These are phyloP conservation scores for Trichoplax adhaerens DNA, from an alignment of 37 sponge, comb jelly and placozoan genomes.

Conservation along the genomic window DNA sequence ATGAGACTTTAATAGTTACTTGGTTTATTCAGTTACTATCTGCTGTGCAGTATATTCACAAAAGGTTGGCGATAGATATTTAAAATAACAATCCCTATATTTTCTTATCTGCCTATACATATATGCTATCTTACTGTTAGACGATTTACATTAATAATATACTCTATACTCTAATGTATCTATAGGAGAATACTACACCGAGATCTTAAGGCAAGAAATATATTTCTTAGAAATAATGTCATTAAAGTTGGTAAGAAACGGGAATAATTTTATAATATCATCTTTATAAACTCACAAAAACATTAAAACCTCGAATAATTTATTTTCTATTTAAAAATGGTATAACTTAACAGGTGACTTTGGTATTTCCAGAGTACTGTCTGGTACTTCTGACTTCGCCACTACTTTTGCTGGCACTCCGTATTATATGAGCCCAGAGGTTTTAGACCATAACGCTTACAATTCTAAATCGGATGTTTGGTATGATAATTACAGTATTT, in stretches of 20 bases:
- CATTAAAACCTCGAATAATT: constrained; percentile 2
- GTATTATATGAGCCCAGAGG: constrained; percentile 99
- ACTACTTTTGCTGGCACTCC: constrained; percentile 96
- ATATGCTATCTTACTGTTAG: neutral
- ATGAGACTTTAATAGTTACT: constrained; percentile 56
- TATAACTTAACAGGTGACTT: constrained; percentile 62
- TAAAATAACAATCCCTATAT: neutral
- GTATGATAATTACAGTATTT: constrained; percentile 13
- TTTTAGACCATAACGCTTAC: constrained; percentile 85
- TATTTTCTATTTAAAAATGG: neutral
- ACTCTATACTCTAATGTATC: neutral
- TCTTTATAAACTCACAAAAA: constrained; percentile 4
- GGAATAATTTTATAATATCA: neutral
- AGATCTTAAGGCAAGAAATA: constrained; percentile 89
- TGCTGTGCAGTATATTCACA: constrained; percentile 86
- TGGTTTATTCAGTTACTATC: constrained; percentile 93
- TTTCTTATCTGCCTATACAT: neutral
- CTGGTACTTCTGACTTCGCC: constrained; percentile 79
- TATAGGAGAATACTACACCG: constrained; percentile 66
- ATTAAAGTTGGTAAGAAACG: constrained; percentile 55
- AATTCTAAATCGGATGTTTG: constrained; percentile 92
- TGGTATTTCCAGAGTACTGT: constrained; percentile 83
- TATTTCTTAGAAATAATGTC: constrained; percentile 68
- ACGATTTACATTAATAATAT: no score
- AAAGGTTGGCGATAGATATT: constrained; percentile 12